A percentile compares a stretch with the other conserved stretches of the same genome.
These are phyloP conservation scores for Eucera pruinosa DNA, from an alignment of 2,888 invertebrate species.

Conservation along the genomic window DNA sequence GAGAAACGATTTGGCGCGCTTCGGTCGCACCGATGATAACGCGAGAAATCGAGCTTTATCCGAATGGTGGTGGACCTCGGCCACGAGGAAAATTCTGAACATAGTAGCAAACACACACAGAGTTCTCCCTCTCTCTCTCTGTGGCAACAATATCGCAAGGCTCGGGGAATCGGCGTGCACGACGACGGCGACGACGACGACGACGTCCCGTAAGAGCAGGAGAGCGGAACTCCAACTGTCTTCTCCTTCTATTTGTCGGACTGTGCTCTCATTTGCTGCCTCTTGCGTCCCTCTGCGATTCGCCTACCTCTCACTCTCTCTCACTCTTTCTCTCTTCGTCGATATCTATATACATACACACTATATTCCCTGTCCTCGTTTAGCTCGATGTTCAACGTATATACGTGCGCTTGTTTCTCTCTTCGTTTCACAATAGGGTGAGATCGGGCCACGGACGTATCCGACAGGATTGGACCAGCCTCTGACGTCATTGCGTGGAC, in stretches of 20 bases:
- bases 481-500: conserved; percentile 76
- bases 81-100: conserved; percentile 57
- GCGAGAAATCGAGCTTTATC: conserved; percentile 35
- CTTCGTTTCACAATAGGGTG: conserved; percentile 40
- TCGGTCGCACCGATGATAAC: too few species aligned
- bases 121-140: too few species aligned
- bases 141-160: conserved; percentile 60
- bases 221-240: conserved; percentile 63
- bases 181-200: too few species aligned
- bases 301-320: conserved; percentile 37
- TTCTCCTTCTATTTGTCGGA: conserved; percentile 69
- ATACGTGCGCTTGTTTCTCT: conserved; percentile 1
- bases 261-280: conserved; percentile 68
- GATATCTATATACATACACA: conserved; percentile 28
- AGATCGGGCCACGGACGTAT: conserved; percentile 62
- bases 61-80: conserved; percentile 47
- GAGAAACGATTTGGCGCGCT: too few species aligned
- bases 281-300: conserved; percentile 61
- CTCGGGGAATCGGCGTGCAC: conserved; percentile 57
- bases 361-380: conserved; percentile 11
- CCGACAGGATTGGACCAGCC: conserved; percentile 69
- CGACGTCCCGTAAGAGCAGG: conserved; percentile 61
- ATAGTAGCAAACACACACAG: conserved; percentile 55
- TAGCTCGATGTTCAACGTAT: not conserved
- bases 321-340: conserved; percentile 31